Conservation (phyloP, 2,797 vertebrate genomes). For the Pelobates cultripes region DNA sequence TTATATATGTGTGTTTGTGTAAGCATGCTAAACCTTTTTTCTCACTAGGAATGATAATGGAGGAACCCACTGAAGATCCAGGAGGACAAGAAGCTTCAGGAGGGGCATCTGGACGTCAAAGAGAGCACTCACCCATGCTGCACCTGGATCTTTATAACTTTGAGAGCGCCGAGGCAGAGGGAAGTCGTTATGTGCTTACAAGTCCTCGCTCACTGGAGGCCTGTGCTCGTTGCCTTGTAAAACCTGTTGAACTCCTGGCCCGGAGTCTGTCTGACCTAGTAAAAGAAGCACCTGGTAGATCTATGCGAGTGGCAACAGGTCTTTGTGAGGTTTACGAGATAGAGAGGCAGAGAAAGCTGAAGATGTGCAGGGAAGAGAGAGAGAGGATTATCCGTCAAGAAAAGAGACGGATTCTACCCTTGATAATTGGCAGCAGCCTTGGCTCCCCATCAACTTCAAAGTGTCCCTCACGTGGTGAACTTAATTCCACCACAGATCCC, state of each 20-base stretch:
- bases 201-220: slow-evolving; percentile 95
- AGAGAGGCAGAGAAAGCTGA: slow-evolving; percentile 86
- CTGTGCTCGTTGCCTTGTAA: slow-evolving; percentile 91
- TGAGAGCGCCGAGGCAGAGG: slow-evolving; percentile 87
- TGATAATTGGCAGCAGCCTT: slow-evolving; percentile 63
- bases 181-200: slow-evolving; percentile 94
- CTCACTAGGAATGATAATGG: slow-evolving; percentile 75
- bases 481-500: slow-evolving; percentile 56
- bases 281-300: slow-evolving; percentile 88
- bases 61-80: slow-evolving; percentile 68
- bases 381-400: slow-evolving; percentile 91
- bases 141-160: slow-evolving; percentile 97
- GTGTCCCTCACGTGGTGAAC: slow-evolving; percentile 54
- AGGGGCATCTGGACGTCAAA: slow-evolving; percentile 55
- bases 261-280: slow-evolving; percentile 86
- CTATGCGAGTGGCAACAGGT: slow-evolving; percentile 90
- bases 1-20: too few species aligned
- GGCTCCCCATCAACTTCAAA: slow-evolving; percentile 63
- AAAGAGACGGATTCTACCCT: slow-evolving; percentile 82
- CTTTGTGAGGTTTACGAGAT: slow-evolving; percentile 91
- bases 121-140: slow-evolving; percentile 79
- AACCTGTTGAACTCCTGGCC: slow-evolving; percentile 90
- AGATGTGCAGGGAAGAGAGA: slow-evolving; percentile 89
- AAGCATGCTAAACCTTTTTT: background rate
- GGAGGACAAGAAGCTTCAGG: slow-evolving; percentile 56